Evolutionary conservation across 30 jellyfish, hydroid and myxozoan genomes (phyloP), one percentile per base, ranked within the genome.

Genomic region (Rhopilema esculentum): DNA sequence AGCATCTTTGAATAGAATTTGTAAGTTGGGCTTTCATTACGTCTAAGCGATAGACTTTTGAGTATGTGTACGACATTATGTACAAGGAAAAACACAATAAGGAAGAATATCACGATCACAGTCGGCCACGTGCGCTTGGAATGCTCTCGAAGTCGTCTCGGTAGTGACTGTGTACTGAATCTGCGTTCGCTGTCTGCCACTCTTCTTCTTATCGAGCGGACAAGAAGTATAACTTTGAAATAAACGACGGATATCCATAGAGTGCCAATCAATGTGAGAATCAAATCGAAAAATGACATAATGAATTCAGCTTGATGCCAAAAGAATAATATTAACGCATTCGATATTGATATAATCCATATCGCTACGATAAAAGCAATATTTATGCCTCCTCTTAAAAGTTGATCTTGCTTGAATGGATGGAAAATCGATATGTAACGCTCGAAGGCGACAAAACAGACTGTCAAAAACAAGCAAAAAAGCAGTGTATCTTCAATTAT

Each of bases 371-470:
- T 27, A n/a, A 69, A 53, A 4, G 73, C 19, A 7, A 72, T 16
- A 4, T 51, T 49, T 17, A 18, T 84, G 20, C 71, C 28, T 20
- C 27, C 19, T 8, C 64, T 84, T 9, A 70, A 24, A 21, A 84
- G 19, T 9, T n/a, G 51, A 18, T 50, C 68, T 8, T 84, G 66
- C 25, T 49, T 50, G 87, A 84, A 84, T 52, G 93, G 93, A 30
- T 84, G 53, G 71, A 84, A 72, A 2, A 84, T 73, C 1, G 93
- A 75, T 30, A 71, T 30, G 80, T 28, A 84, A 22, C 93, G 79
- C 67, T 84, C 93, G 27, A 62, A 25, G 50, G 80, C 69, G 16
- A 73, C 93, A 51, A 30, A 52, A 48, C 83, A 72, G 27, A 84
- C 80, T 1, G 93, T 66, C 26, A 70, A 22, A 53, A 84, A 84